Evolutionary conservation across 2,113 vertebrate species (phyloP).

Genomic region (Oreochromis niloticus): DNA sequence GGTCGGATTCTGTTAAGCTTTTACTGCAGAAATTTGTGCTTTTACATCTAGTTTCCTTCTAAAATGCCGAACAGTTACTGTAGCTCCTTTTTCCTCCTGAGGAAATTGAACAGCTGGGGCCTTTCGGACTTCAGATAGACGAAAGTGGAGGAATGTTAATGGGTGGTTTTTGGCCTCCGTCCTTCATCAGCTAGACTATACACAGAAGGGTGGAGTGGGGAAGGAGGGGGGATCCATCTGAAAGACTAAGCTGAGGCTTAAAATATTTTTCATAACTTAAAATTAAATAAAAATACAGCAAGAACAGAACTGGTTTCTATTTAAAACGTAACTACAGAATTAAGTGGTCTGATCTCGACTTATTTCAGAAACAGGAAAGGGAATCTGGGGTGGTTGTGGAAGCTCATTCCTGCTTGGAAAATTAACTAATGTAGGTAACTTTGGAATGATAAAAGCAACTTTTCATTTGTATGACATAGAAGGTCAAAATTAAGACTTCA

Average conservation of each 20-base stretch:
- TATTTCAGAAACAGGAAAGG: neutral
- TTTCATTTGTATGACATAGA: neutral
- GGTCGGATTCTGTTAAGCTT: neutral
- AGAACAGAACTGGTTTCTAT: neutral
- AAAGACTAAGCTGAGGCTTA: neutral
- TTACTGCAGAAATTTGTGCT: neutral
- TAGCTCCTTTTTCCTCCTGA: neutral
- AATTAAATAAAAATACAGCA: neutral
- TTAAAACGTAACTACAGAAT: neutral
- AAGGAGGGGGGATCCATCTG: slow-evolving; percentile 7
- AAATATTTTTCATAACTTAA: slow-evolving; percentile 24
- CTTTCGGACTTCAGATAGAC: slow-evolving; percentile 27
- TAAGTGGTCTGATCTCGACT: neutral
- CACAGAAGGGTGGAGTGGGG: neutral
- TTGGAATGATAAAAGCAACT: neutral
- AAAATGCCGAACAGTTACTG: neutral
- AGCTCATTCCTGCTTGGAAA: slow-evolving; percentile 1
- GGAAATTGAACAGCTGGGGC: slow-evolving; percentile 8
- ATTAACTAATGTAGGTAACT: neutral
- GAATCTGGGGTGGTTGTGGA: neutral
- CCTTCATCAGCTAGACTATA: slow-evolving; percentile 3
- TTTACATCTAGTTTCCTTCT: neutral
- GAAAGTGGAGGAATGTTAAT: slow-evolving; percentile 57
- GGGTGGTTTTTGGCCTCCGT: slow-evolving; percentile 34
- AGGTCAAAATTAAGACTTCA: neutral